Percentiles rank a stretch among this genome's conserved stretches.
These are phyloP conservation scores for Rhabdornis inornatus DNA, from an alignment of 2,113 vertebrate genomes.

Conservation along the genomic window DNA sequence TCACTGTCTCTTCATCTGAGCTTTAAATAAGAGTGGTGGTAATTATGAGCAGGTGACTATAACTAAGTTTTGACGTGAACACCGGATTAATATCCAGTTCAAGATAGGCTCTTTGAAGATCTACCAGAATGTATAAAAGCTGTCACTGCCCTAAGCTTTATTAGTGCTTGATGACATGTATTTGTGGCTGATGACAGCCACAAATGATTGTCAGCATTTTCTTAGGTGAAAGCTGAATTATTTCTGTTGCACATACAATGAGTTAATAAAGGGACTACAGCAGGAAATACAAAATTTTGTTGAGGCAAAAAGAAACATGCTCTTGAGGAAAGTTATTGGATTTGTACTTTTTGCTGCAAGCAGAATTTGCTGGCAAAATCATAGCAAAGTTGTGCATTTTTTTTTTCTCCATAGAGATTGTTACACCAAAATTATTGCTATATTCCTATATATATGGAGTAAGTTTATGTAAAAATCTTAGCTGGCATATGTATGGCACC, in stretches of 20 bases:
- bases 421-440: neutral
- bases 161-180: neutral
- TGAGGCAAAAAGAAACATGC: neutral
- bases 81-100: neutral
- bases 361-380: neutral
- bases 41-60: neutral
- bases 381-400: neutral
- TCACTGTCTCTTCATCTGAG: neutral
- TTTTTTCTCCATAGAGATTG: neutral
- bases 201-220: neutral
- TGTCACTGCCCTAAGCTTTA: neutral
- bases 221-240: neutral
- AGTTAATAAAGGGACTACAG: neutral
- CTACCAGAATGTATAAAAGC: neutral
- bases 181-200: neutral
- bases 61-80: neutral
- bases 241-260: neutral
- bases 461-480: neutral
- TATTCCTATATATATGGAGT: neutral
- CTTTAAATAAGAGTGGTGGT: neutral
- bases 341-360: neutral
- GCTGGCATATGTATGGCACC: neutral
- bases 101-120: neutral
- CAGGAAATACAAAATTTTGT: neutral
- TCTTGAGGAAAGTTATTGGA: neutral